Percentiles rank a stretch among this genome's conserved stretches.
Evolutionary conservation across 2,888 invertebrate genomes (phyloP).

Genomic region (Erebia aethiops): DNA sequence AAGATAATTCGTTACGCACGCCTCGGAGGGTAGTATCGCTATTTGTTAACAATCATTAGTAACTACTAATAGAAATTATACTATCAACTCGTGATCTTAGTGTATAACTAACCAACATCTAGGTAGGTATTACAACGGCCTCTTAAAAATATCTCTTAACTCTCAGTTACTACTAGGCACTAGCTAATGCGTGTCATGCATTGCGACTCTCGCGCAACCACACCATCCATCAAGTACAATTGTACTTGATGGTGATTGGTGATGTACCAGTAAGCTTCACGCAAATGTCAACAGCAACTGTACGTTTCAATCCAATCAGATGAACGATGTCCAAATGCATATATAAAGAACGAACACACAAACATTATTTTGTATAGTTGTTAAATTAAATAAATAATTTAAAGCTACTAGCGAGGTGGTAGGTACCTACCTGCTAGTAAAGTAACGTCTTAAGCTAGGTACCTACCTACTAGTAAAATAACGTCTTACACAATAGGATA

Average conservation of each 20-base stretch:
- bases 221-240: too few relatives aligned
- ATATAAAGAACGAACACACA: background rate
- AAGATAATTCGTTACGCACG: constrained; percentile 37
- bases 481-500: constrained; percentile 38
- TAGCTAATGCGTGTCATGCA: too few relatives aligned
- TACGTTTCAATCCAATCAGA: too few relatives aligned
- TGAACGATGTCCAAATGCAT: too few relatives aligned
- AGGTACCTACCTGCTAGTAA: constrained; percentile 12
- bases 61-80: constrained; percentile 11
- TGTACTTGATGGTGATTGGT: too few relatives aligned
- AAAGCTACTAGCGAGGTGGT: background rate
- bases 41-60: constrained; percentile 33
- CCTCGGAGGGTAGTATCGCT: constrained; percentile 33
- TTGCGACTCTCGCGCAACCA: too few relatives aligned
- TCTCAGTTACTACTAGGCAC: too few relatives aligned
- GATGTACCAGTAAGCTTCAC: too few relatives aligned
- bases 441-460: constrained; percentile 12
- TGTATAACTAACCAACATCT: too few relatives aligned
- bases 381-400: constrained; percentile 1
- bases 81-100: constrained; percentile 13
- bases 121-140: too few relatives aligned
- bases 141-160: too few relatives aligned
- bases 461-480: constrained; percentile 14
- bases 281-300: too few relatives aligned
- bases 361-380: background rate